Evolutionary conservation across 2,888 invertebrate species (phyloP).

Genomic region (Tachina lurida): DNA sequence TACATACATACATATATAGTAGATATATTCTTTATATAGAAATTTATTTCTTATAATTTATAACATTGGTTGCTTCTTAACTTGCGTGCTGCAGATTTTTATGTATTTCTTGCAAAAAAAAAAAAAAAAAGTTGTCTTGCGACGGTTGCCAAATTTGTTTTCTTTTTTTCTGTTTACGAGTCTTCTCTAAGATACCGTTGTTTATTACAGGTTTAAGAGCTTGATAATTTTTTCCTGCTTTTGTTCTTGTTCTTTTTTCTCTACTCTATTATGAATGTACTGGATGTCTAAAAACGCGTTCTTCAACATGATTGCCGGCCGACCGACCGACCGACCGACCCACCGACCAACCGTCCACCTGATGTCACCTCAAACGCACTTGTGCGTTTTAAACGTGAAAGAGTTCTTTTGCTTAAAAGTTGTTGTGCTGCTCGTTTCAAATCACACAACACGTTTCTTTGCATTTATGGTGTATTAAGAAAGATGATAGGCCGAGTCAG

Average conservation of each 20-base stretch:
- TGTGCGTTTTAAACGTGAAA: conserved; percentile 59
- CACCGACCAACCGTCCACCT: conserved; percentile 51
- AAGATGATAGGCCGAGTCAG: conserved; percentile 6
- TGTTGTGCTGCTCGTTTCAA: neutral
- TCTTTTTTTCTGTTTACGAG: neutral
- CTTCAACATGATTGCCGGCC: conserved; percentile 18
- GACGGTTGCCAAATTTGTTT: conserved; percentile 58
- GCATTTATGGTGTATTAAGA: neutral
- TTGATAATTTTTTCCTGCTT: conserved; percentile 34
- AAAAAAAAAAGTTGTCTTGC: conserved; percentile 24
- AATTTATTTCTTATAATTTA: neutral
- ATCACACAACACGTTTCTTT: conserved; percentile 57
- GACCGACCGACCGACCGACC: conserved; percentile 24
- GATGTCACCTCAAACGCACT: conserved; percentile 69
- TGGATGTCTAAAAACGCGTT: conserved; percentile 35
- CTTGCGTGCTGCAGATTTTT: conserved; percentile 1
- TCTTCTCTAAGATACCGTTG: conserved; percentile 49
- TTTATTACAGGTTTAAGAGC: conserved; percentile 59
- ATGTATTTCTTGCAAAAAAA: neutral
- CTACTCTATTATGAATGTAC: neutral
- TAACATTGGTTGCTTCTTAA: conserved; percentile 14
- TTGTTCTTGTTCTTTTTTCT: conserved; percentile 15
- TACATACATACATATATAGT: too few relatives aligned
- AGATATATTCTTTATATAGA: too few relatives aligned
- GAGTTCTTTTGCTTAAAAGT: conserved; percentile 31